phyloP scores from a whole-genome alignment of 1,140 invertebrate genomes.

The Drosophila pectinifera region DNA sequence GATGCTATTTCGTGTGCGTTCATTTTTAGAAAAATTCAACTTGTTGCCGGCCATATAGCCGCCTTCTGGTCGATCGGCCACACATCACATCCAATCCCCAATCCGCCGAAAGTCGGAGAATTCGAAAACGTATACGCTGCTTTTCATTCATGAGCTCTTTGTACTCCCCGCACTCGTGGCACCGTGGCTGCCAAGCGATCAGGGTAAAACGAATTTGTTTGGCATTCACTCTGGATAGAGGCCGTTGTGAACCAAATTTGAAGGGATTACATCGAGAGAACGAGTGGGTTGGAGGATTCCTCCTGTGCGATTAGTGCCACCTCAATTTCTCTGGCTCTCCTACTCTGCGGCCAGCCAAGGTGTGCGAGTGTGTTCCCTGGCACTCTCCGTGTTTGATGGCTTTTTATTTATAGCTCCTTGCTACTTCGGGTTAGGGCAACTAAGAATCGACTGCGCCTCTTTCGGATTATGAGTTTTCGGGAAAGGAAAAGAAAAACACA shows the following conservation, averaged over 20 bases:
- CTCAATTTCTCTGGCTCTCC: neutral
- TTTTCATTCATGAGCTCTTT: constrained; percentile 64
- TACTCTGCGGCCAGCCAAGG: constrained; percentile 28
- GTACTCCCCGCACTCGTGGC: constrained; percentile 1
- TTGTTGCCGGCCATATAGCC: constrained; percentile 78
- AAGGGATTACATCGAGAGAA: constrained; percentile 17
- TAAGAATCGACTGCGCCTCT: constrained; percentile 49
- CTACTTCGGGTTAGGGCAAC: constrained; percentile 71
- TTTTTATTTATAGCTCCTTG: constrained; percentile 65
- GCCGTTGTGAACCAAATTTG: constrained; percentile 9
- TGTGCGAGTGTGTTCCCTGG: constrained; percentile 37
- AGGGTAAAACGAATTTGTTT: constrained; percentile 22
- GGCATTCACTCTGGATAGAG: constrained; percentile 14
- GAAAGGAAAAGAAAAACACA: constrained; percentile 53
- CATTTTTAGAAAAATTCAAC: constrained; percentile 83
- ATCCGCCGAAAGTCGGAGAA: constrained; percentile 24
- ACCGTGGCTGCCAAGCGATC: constrained; percentile 18
- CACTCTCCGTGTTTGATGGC: constrained; percentile 45
- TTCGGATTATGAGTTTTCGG: constrained; percentile 66
- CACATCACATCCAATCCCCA: constrained; percentile 29
- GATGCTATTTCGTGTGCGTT: constrained; percentile 81
- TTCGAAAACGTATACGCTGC: constrained; percentile 20
- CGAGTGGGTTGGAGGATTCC: constrained; percentile 7
- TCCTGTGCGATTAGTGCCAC: constrained; percentile 6
- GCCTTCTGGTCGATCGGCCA: constrained; percentile 24